Evolutionary conservation across 2,113 vertebrate species (phyloP).

Genomic region (rabbit (Oryctolagus cuniculus)): DNA sequence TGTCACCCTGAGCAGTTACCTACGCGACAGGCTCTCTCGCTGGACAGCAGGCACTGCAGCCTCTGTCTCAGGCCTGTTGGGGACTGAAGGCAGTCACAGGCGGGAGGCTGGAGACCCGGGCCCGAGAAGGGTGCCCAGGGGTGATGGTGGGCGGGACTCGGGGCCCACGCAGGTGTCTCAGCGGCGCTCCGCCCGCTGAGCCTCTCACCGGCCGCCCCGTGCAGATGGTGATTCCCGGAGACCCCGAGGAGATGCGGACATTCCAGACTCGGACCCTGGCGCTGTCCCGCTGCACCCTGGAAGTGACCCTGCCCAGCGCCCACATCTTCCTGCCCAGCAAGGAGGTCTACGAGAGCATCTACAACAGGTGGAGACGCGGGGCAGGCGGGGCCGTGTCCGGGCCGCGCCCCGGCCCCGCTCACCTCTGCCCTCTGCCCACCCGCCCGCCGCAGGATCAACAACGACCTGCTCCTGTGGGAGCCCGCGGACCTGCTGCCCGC

Average conservation of each 20-base stretch:
- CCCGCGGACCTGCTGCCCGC: conserved; percentile 78
- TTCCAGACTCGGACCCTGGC: conserved; percentile 93
- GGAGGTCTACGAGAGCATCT: conserved; percentile 94
- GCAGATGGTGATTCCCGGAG: conserved; percentile 96
- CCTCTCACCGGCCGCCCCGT: not conserved
- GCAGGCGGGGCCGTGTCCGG: accelerated
- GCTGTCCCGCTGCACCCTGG: conserved; percentile 92
- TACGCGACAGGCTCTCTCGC: not conserved
- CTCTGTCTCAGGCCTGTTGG: not conserved
- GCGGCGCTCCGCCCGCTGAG: not conserved
- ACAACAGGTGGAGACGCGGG: conserved; percentile 90
- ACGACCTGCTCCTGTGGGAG: conserved; percentile 96
- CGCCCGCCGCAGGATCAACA: conserved; percentile 90
- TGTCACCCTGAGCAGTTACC: not conserved
- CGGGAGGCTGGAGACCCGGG: not conserved
- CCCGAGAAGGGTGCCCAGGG: no score
- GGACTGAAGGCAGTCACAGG: not conserved
- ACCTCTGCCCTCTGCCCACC: accelerated
- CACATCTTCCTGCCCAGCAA: conserved; percentile 94
- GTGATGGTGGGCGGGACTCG: not conserved
- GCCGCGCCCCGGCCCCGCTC: accelerated
- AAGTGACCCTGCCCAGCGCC: conserved; percentile 90
- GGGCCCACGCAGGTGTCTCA: not conserved
- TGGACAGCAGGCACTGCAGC: not conserved
- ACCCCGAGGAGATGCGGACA: conserved; percentile 93